Evolutionary conservation across 2,797 vertebrate species (phyloP).

Genomic region (Petrocephalus sullivani): DNA sequence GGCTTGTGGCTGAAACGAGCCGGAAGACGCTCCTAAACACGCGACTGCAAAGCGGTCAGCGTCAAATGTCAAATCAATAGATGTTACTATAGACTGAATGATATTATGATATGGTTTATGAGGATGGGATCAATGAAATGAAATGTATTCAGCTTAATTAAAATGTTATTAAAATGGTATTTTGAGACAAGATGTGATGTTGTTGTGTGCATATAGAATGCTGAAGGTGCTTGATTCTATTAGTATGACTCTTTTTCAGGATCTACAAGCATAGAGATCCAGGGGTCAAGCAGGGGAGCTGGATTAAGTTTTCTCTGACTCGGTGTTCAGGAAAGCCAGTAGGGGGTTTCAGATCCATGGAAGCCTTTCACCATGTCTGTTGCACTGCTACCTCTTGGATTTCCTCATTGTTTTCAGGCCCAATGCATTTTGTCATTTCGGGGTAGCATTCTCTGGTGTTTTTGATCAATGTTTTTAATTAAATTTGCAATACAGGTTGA

Average conservation of each 20-base stretch:
- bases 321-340: background rate
- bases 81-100: background rate
- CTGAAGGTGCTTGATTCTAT: background rate
- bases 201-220: background rate
- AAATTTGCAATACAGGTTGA: background rate
- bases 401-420: background rate
- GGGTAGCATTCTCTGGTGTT: background rate
- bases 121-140: background rate
- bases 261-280: background rate
- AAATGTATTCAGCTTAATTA: background rate
- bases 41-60: background rate
- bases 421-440: background rate
- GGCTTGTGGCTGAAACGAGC: background rate
- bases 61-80: background rate
- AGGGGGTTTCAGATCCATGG: background rate
- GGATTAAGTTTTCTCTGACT: background rate
- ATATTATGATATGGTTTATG: background rate
- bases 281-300: background rate
- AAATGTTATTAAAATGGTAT: background rate
- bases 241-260: background rate
- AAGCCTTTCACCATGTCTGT: background rate
- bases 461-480: conserved; percentile 7
- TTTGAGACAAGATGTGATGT: background rate
- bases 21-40: background rate
- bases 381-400: background rate